Evolutionary conservation across 2,113 vertebrate genomes (phyloP).

Genomic region (Diphyllodes magnificus): DNA sequence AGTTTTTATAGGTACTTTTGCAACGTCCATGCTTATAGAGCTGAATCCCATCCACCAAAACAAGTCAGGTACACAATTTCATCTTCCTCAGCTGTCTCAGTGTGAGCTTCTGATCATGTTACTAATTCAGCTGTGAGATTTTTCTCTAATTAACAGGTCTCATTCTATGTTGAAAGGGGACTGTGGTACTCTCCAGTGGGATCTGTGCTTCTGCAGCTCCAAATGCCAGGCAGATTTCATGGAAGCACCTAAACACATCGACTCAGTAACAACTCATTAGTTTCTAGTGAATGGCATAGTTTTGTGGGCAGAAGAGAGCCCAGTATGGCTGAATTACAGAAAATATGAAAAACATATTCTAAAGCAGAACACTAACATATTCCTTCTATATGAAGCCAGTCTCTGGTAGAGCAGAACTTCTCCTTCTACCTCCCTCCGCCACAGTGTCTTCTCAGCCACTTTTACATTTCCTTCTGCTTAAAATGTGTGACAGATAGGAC

Average conservation of each 20-base stretch:
- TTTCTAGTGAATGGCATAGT: no score
- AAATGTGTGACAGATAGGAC: not conserved
- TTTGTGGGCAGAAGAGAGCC: not conserved
- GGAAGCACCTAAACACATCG: not conserved
- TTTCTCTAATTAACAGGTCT: not conserved
- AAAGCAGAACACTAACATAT: not conserved
- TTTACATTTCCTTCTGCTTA: not conserved
- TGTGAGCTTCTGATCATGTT: not conserved
- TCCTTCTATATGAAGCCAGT: not conserved
- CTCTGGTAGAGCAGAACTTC: not conserved
- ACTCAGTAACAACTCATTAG: not conserved
- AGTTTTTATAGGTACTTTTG: not conserved
- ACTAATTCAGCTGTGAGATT: not conserved
- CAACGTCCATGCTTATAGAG: not conserved
- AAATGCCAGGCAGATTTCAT: not conserved
- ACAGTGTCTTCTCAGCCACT: not conserved
- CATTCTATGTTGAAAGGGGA: not conserved
- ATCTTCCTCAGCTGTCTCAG: not conserved
- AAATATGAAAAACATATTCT: not conserved
- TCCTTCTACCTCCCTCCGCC: accelerated
- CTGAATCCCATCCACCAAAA: not conserved
- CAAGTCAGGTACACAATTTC: not conserved
- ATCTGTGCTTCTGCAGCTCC: not conserved
- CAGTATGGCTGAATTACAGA: not conserved
- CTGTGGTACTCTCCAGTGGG: not conserved